Percentiles rank a stretch among this genome's conserved stretches.
Conservation (phyloP, 2,797 vertebrate species). For the Echeneis naucrates region DNA sequence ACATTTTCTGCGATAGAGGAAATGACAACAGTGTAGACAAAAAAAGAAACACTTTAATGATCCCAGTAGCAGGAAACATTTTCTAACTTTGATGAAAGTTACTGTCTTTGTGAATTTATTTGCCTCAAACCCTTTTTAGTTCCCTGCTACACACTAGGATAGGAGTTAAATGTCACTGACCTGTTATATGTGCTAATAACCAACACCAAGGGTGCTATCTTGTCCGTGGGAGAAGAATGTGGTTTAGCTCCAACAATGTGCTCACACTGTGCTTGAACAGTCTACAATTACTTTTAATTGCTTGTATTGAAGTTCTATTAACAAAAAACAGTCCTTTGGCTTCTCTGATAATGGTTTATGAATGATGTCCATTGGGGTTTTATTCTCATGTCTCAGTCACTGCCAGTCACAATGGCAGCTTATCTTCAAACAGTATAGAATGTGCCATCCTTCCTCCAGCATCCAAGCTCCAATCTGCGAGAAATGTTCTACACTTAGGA, state of each 20-base stretch:
- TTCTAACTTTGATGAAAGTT: not conserved
- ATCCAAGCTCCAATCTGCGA: constrained; percentile 34
- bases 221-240: not conserved
- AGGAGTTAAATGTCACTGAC: not conserved
- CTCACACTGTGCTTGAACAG: constrained; percentile 17
- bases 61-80: not conserved
- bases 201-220: not conserved
- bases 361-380: constrained; percentile 32
- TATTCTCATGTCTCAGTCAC: constrained; percentile 26
- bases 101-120: not conserved
- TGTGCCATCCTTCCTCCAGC: constrained; percentile 9
- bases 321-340: constrained; percentile 39
- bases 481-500: constrained; percentile 40
- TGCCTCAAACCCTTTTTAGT: not conserved
- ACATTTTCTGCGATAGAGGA: not conserved
- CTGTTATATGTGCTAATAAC: not conserved
- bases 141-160: not conserved
- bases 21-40: not conserved
- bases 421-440: constrained; percentile 42
- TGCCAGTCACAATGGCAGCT: constrained; percentile 28
- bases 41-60: constrained; percentile 2
- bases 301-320: constrained; percentile 36
- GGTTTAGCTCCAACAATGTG: constrained; percentile 8
- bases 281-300: constrained; percentile 30
- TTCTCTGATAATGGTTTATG: constrained; percentile 35